Evolutionary conservation across 1,140 invertebrate genomes (phyloP).

Genomic region (Diorhabda elongata): DNA sequence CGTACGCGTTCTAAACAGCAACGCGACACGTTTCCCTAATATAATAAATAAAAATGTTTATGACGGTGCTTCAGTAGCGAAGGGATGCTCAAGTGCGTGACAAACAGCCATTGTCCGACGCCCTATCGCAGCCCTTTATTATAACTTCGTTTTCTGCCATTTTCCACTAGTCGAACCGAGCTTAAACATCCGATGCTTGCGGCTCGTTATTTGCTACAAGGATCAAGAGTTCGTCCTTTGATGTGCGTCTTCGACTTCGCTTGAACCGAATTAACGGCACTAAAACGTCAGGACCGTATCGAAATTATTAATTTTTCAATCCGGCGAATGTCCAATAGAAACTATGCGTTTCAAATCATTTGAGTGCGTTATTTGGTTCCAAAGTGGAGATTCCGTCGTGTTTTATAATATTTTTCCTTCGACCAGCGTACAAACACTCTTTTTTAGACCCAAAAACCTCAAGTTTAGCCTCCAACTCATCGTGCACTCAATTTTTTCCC

Average conservation of each 20-base stretch:
- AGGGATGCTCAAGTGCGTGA: constrained; percentile 16
- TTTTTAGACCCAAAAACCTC: too few species aligned
- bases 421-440: too few species aligned
- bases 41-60: constrained; percentile 14
- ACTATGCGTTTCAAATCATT: too few species aligned
- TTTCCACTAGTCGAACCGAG: neutral
- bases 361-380: too few species aligned
- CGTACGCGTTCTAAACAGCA: neutral
- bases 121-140: neutral
- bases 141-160: constrained; percentile 18
- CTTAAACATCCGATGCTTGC: constrained; percentile 4
- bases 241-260: neutral
- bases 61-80: constrained; percentile 5
- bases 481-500: too few species aligned
- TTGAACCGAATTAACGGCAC: neutral
- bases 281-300: neutral
- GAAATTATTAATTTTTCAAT: too few species aligned
- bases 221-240: neutral
- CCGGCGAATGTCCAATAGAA: too few species aligned
- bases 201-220: constrained; percentile 12
- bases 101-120: constrained; percentile 20
- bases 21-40: constrained; percentile 4
- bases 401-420: too few species aligned
- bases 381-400: too few species aligned
- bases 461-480: too few species aligned